phyloP scores from a whole-genome alignment of 2,888 invertebrate species.

The Sarcophaga variegata region DNA sequence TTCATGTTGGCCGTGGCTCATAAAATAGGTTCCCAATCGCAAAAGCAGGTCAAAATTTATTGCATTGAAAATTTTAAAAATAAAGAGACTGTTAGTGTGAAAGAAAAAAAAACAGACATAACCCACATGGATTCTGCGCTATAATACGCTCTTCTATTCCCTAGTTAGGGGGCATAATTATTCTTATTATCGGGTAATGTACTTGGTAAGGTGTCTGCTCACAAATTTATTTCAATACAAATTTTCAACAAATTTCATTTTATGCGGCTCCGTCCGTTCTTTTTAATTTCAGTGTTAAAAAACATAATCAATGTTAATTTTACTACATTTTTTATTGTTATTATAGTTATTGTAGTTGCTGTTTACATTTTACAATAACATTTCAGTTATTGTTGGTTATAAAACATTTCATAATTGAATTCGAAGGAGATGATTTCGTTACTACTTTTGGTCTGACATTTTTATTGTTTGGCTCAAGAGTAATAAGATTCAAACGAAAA shows the following conservation, averaged over 20 bases:
- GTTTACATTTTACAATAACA: neutral
- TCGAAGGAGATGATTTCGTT: neutral
- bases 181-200: too few species aligned
- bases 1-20: too few species aligned
- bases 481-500: conserved; percentile 35
- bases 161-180: too few species aligned
- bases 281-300: neutral
- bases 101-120: too few species aligned
- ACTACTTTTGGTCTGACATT: neutral
- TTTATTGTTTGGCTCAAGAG: conserved; percentile 38
- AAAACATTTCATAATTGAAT: conserved; percentile 60
- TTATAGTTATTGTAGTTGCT: neutral
- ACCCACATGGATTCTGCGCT: too few species aligned
- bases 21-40: too few species aligned
- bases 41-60: too few species aligned
- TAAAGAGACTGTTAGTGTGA: too few species aligned
- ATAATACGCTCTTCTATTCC: too few species aligned
- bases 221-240: neutral
- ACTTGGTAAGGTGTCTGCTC: neutral
- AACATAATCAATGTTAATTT: conserved; percentile 63
- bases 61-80: too few species aligned
- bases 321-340: neutral
- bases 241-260: conserved; percentile 14
- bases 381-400: neutral
- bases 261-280: neutral